These are phyloP conservation scores for Gymnocypris eckloni DNA, from an alignment of 2,797 vertebrate genomes.

Conservation along the genomic window DNA sequence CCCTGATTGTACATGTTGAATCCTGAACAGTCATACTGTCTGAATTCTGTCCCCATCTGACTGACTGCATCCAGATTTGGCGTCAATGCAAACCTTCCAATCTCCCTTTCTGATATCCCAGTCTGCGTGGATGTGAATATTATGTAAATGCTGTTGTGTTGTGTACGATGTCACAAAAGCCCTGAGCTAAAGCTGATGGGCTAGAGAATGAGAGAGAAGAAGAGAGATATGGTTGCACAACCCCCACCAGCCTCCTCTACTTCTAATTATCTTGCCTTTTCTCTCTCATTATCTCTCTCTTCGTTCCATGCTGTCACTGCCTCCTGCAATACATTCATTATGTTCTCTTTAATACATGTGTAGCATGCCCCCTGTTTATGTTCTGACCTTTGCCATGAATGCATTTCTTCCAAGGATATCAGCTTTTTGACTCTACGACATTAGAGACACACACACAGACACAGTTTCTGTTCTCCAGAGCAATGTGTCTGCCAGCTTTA, in stretches of 20 bases:
- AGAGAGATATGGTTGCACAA: slow-evolving; percentile 33
- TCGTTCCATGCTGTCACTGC: not conserved
- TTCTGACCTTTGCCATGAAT: slow-evolving; percentile 22
- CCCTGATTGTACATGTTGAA: slow-evolving; percentile 16
- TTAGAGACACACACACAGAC: not conserved
- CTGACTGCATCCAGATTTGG: slow-evolving; percentile 8
- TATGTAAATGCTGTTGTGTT: slow-evolving; percentile 38
- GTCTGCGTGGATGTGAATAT: slow-evolving; percentile 21
- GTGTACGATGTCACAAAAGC: slow-evolving; percentile 36
- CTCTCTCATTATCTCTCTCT: slow-evolving; percentile 23
- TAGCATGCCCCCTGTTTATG: slow-evolving; percentile 8
- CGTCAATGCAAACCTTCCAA: slow-evolving; percentile 16
- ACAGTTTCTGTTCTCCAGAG: slow-evolving; percentile 3
- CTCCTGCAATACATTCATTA: not conserved
- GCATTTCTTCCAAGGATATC: slow-evolving; percentile 31
- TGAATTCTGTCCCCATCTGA: slow-evolving; percentile 3
- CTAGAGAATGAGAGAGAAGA: slow-evolving; percentile 7
- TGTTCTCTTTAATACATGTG: slow-evolving; percentile 26
- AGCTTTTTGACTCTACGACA: slow-evolving; percentile 22
- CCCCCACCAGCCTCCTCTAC: slow-evolving; percentile 14
- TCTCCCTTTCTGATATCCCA: not conserved
- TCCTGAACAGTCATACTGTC: not conserved
- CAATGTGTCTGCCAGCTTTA: slow-evolving; percentile 31
- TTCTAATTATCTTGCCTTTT: slow-evolving; percentile 45
- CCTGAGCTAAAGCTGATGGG: slow-evolving; percentile 38